A percentile compares a stretch with the other conserved stretches of the same genome.
Evolutionary conservation across 2,888 invertebrate genomes (phyloP).

Genomic region (Melieria crassipennis): DNA sequence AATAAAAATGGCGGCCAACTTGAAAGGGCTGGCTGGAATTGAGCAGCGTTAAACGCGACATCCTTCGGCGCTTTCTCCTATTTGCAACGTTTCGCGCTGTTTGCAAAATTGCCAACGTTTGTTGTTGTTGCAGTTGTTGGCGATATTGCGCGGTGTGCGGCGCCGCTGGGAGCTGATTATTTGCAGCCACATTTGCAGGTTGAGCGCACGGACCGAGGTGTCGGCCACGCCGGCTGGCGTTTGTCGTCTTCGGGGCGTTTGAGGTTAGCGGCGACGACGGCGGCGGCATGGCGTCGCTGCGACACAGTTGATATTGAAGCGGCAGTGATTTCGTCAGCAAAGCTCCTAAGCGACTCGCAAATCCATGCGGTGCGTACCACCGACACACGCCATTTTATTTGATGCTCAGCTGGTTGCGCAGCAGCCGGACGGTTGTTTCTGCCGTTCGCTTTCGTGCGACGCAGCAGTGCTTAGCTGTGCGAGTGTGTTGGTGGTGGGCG

Average conservation of each 20-base stretch:
- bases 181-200: conserved; percentile 12
- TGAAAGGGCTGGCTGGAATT: neutral
- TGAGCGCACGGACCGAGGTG: neutral
- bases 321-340: conserved; percentile 41
- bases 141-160: neutral
- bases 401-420: neutral
- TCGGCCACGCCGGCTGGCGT: neutral
- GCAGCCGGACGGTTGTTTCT: neutral
- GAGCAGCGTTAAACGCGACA: conserved; percentile 1
- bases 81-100: neutral
- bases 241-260: neutral
- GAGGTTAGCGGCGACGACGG: neutral
- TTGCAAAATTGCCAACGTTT: neutral
- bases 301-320: conserved; percentile 1
- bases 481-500: neutral
- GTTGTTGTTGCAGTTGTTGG: neutral
- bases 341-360: conserved; percentile 41
- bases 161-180: conserved; percentile 6
- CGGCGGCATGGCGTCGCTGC: neutral
- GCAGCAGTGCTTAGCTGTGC: neutral
- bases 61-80: neutral
- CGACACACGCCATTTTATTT: neutral
- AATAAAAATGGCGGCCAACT: conserved; percentile 4
- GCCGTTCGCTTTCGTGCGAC: neutral
- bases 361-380: conserved; percentile 31